These are phyloP conservation scores for Sminthurinus signatus DNA, from an alignment of 1,140 invertebrate genomes.

Conservation along the genomic window DNA sequence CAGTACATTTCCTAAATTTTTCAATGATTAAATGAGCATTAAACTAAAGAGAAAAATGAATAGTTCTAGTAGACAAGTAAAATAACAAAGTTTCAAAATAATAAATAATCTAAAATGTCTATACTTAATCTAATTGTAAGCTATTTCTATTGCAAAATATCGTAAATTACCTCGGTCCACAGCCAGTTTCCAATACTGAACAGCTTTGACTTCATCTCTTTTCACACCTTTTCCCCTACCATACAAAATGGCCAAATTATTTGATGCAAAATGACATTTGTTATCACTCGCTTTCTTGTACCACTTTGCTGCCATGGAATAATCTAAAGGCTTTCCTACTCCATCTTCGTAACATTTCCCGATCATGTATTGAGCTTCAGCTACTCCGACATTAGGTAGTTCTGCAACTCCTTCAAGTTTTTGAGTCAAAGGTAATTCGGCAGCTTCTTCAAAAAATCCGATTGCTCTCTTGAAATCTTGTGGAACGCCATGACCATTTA, in stretches of 20 bases:
- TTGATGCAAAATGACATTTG: slow-evolving; percentile 9
- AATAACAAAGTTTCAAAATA: no score
- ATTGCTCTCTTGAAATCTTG: not conserved
- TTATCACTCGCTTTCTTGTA: slow-evolving; percentile 13
- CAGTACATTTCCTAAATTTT: not conserved
- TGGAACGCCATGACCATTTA: slow-evolving; percentile 21
- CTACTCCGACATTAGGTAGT: slow-evolving; percentile 16
- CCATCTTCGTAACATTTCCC: slow-evolving; percentile 7
- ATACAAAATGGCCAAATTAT: slow-evolving; percentile 23
- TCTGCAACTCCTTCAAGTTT: not conserved
- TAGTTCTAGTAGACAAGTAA: no score
- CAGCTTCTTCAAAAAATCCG: slow-evolving; percentile 5
- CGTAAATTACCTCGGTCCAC: not conserved
- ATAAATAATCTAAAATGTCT: no score
- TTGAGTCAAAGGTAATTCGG: not conserved
- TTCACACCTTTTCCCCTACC: not conserved
- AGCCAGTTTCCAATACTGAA: slow-evolving; percentile 24
- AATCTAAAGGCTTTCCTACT: not conserved
- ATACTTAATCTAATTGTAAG: no score
- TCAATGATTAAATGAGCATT: no score
- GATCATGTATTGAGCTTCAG: slow-evolving; percentile 4
- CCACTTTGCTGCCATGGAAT: slow-evolving; percentile 5
- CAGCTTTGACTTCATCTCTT: slow-evolving; percentile 10
- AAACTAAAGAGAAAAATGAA: no score
- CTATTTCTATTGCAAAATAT: no score